A percentile compares a stretch with the other conserved stretches of the same genome.
Evolutionary conservation across 2,888 invertebrate genomes (phyloP).

Genomic region (Linnaemya tessellans): DNA sequence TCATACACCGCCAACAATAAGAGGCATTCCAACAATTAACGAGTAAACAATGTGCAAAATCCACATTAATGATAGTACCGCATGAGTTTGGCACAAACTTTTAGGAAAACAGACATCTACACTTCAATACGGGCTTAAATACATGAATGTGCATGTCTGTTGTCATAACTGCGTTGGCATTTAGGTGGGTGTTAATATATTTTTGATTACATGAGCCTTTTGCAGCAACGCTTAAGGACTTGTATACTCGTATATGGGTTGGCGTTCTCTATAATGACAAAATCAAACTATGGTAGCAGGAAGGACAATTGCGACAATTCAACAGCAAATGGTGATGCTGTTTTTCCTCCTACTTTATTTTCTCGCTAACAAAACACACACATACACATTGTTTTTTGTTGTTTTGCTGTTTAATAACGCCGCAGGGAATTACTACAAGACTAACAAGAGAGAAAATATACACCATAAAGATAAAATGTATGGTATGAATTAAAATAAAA

Average conservation of each 20-base stretch:
- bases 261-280: slow-evolving; percentile 26
- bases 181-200: slow-evolving; percentile 12
- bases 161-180: neutral
- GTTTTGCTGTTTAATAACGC: slow-evolving; percentile 21
- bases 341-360: neutral
- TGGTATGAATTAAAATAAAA: slow-evolving; percentile 8
- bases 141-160: neutral
- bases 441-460: neutral
- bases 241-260: neutral
- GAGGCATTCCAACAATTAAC: neutral
- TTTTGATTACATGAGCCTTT: slow-evolving; percentile 3
- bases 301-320: slow-evolving; percentile 20
- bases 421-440: neutral
- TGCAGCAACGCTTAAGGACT: neutral
- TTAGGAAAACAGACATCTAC: too few relatives aligned
- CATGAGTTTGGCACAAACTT: neutral
- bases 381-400: neutral
- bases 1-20: neutral
- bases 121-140: neutral
- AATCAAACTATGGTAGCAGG: slow-evolving; percentile 51
- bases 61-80: neutral
- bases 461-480: neutral
- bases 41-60: neutral
- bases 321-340: slow-evolving; percentile 29
- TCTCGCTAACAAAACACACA: neutral